Base-by-base conservation (phyloP, 2,888 invertebrate genomes). In the Allacma fusca region DNA sequence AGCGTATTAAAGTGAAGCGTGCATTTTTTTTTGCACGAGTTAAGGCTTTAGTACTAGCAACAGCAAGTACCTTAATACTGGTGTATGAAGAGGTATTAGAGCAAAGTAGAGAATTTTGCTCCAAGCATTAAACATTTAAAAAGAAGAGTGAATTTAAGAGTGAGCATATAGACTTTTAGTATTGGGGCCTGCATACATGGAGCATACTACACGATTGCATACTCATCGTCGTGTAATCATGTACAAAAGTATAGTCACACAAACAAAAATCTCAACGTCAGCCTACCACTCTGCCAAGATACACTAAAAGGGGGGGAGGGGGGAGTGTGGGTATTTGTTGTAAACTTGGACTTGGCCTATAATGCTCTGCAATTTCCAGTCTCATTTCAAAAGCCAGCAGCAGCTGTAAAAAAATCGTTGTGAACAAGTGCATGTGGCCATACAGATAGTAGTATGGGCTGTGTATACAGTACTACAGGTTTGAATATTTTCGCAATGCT, bases 331-430 rank as follows among this genome's bases (percentile, higher is more conserved):
- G 23, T 65, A 13, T 29, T 19, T 65, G 65, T 28, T 28, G 29
- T 65, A 24, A 65, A 65, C n/a, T 65, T 65, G n/a, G 26, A 28
- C 65, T 65, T 65, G 65, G 65, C n/a, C 62, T 62, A 62, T 50
- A 50, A 50, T 50, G 19, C 50, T 50, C n/a, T 50, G 9, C 50
- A 50, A 50, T 50, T 50, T 50, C n/a, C 19, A 50, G 1, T 9
- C 19, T 12, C 50, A 65, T 28, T 65, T 28, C 16, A 65, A 24
- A 28, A 26, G 26, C 50, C 50, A 50, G 62, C 29, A 28, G 24
- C 29, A 16, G 65, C 29, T 28, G 28, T 12, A 28, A 65, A 65
- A 65, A 65, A 24, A 65, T 26, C 28, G 1, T 28, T 28, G 26
- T 65, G 65, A 5, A 26, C 26, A 65, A 28, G 65, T 26, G 28